Conservation (phyloP, 1,140 invertebrate genomes). For the Bathynomus jamesi region DNA sequence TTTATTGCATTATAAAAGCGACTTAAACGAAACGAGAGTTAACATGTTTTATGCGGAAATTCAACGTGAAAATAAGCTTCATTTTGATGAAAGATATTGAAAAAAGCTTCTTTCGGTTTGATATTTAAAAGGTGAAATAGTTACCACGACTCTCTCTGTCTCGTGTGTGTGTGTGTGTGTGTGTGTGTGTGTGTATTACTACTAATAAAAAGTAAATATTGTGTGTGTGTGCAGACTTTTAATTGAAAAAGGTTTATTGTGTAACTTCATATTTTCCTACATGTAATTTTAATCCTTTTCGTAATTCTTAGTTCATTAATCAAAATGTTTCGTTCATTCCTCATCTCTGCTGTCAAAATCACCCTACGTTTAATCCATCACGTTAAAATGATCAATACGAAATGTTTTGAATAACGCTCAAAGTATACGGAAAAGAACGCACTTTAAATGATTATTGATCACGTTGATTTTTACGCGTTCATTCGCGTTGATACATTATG, state of each 20-base stretch:
- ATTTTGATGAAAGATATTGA: too few relatives aligned
- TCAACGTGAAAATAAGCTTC: too few relatives aligned
- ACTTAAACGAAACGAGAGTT: too few relatives aligned
- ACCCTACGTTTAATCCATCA: neutral
- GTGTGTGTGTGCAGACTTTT: too few relatives aligned
- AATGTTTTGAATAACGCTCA: neutral
- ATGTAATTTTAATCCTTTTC: neutral
- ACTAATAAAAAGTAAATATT: too few relatives aligned
- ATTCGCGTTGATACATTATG: neutral
- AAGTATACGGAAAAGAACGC: neutral
- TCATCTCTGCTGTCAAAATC: neutral
- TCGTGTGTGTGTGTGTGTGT: too few relatives aligned
- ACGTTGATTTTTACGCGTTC: neutral
- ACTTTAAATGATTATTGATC: neutral
- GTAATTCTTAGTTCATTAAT: neutral
- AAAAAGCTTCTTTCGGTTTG: too few relatives aligned
- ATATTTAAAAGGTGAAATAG: too few relatives aligned
- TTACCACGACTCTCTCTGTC: too few relatives aligned
- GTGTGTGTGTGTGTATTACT: too few relatives aligned
- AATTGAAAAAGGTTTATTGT: neutral
- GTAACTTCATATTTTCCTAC: neutral
- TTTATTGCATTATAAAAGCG: too few relatives aligned
- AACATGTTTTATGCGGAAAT: too few relatives aligned
- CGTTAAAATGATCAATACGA: constrained; percentile 1
- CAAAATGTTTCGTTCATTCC: neutral